Evolutionary conservation across 2,888 invertebrate species (phyloP).

Genomic region (Sthenelais limicola): DNA sequence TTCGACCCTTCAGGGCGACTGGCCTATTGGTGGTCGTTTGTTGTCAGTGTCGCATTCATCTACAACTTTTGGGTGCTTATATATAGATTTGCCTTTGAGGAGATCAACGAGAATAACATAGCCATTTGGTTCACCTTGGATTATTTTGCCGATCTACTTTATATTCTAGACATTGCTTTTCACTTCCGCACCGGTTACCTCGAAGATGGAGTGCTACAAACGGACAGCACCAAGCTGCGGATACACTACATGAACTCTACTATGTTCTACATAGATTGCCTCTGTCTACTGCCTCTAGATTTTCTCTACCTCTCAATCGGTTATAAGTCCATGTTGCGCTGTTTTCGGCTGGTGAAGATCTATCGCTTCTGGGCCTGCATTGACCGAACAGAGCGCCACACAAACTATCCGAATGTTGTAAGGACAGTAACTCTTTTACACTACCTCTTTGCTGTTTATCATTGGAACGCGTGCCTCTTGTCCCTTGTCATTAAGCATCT

Average conservation of each 20-base stretch:
- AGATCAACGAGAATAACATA: slow-evolving; percentile 88
- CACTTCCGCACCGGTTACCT: slow-evolving; percentile 98
- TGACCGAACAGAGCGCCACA: slow-evolving; percentile 98
- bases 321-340: slow-evolving; percentile 91
- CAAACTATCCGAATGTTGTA: slow-evolving; percentile 97
- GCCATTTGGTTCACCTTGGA: slow-evolving; percentile 97
- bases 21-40: slow-evolving; percentile 72
- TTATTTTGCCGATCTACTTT: slow-evolving; percentile 96
- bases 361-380: slow-evolving; percentile 99
- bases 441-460: slow-evolving; percentile 97
- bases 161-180: slow-evolving; percentile 95
- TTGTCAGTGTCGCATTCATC: slow-evolving; percentile 71
- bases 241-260: slow-evolving; percentile 98
- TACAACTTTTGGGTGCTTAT: slow-evolving; percentile 68
- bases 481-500: slow-evolving; percentile 78
- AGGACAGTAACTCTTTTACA: slow-evolving; percentile 76
- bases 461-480: slow-evolving; percentile 99
- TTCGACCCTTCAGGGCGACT: slow-evolving; percentile 98
- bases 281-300: slow-evolving; percentile 97
- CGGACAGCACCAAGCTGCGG: slow-evolving; percentile 92
- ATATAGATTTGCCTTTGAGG: slow-evolving; percentile 93
- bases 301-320: slow-evolving; percentile 98
- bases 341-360: slow-evolving; percentile 96
- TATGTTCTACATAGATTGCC: slow-evolving; percentile 98
- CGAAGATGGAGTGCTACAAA: slow-evolving; percentile 97